These are phyloP conservation scores for Dyspetes luteomarginatus DNA, from an alignment of 2,888 invertebrate genomes.

Conservation along the genomic window DNA sequence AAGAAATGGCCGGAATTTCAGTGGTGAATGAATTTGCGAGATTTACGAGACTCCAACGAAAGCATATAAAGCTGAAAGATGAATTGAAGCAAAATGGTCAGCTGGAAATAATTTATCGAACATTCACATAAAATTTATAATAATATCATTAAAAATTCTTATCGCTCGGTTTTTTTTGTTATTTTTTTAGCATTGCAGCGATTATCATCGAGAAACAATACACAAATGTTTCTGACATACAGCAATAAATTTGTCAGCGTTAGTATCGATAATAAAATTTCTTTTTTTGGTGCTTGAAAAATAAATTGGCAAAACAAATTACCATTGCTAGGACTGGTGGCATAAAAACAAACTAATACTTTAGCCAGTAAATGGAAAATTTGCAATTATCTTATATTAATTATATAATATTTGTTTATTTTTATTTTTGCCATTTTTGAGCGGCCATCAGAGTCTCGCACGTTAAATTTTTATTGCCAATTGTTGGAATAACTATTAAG, in stretches of 20 bases:
- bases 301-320: no score
- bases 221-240: conserved; percentile 69
- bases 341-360: no score
- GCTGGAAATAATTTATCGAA: conserved; percentile 17
- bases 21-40: conserved; percentile 83
- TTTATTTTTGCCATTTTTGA: no score
- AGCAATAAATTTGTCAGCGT: conserved; percentile 74
- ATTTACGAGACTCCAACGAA: conserved; percentile 81
- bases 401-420: no score
- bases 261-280: no score
- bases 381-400: not conserved
- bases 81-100: conserved; percentile 78
- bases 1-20: conserved; percentile 78
- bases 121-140: not conserved
- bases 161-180: conserved; percentile 47
- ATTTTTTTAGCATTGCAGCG: conserved; percentile 67
- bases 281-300: no score
- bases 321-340: no score
- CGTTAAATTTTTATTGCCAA: no score
- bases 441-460: no score
- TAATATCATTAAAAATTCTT: conserved; percentile 9
- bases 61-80: conserved; percentile 77
- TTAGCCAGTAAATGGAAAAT: not conserved
- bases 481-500: no score
- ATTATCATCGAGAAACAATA: conserved; percentile 68